Evolutionary conservation across 2,113 vertebrate species (phyloP).

Genomic region (Callopanchax toddi): DNA sequence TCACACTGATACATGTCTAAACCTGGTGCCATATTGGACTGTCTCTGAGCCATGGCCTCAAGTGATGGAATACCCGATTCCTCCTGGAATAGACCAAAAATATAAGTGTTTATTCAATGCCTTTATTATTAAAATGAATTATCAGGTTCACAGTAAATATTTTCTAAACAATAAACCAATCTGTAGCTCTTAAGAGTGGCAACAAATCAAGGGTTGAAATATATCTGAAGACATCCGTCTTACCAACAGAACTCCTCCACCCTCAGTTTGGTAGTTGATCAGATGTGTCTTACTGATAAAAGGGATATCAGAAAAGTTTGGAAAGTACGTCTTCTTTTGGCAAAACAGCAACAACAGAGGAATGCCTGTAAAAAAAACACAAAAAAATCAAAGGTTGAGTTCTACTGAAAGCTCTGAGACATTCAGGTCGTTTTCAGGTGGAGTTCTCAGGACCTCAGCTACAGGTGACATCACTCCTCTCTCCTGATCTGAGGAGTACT

Average conservation of each 20-base stretch:
- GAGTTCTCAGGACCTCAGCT: no score
- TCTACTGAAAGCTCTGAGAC: no score
- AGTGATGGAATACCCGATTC: not conserved
- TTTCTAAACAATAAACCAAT: no score
- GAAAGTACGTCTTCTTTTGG: conserved; percentile 65
- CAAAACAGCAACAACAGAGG: conserved; percentile 84
- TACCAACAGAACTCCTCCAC: conserved; percentile 86
- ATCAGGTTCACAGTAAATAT: no score
- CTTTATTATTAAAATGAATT: no score
- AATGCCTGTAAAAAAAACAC: conserved; percentile 80
- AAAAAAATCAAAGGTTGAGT: not conserved
- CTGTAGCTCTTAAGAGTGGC: no score
- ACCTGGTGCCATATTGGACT: not conserved
- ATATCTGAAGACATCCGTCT: conserved; percentile 43
- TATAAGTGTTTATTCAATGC: no score
- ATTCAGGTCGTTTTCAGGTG: no score
- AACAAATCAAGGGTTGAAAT: not conserved
- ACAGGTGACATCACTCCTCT: no score
- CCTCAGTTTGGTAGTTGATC: conserved; percentile 87
- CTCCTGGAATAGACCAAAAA: no score
- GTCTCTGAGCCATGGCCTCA: not conserved
- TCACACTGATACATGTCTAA: no score
- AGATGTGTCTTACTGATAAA: conserved; percentile 83
- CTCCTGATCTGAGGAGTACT: no score
- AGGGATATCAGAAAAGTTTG: conserved; percentile 74